Percentiles rank a stretch among this genome's conserved stretches.
Conservation (phyloP, 2,888 invertebrate species). For the Sphaerophoria taeniata region DNA sequence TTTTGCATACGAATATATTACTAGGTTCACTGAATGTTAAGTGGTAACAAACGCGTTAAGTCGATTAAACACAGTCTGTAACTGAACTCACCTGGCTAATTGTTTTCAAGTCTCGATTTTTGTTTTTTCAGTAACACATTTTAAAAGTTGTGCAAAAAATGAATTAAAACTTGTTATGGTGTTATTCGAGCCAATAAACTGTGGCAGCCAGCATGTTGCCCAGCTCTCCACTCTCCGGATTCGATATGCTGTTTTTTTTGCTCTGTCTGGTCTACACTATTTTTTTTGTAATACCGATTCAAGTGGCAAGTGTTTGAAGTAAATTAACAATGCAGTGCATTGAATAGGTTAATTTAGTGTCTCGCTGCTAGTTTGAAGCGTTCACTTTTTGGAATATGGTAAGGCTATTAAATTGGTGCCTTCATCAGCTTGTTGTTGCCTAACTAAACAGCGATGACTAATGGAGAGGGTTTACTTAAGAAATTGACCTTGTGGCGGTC, state of each 20-base stretch:
- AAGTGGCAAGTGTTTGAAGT: constrained; percentile 36
- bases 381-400: background rate
- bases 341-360: constrained; percentile 37
- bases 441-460: constrained; percentile 1
- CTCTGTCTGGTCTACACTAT: background rate
- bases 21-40: constrained; percentile 35
- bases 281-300: constrained; percentile 31
- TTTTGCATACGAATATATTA: constrained; percentile 20
- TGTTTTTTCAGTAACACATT: constrained; percentile 25
- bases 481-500: constrained; percentile 19
- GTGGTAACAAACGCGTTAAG: constrained; percentile 47
- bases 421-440: constrained; percentile 17
- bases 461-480: constrained; percentile 21
- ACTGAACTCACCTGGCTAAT: constrained; percentile 61
- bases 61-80: constrained; percentile 58
- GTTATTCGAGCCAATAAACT: background rate
- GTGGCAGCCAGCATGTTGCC: constrained; percentile 30
- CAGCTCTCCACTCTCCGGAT: constrained; percentile 47
- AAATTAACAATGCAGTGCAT: constrained; percentile 40
- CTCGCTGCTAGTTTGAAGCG: background rate
- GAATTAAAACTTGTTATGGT: constrained; percentile 54
- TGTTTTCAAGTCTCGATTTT: constrained; percentile 43
- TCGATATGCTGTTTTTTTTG: constrained; percentile 3
- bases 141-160: constrained; percentile 44
- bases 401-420: constrained; percentile 13